Conservation (phyloP, 1,140 invertebrate species). For the Littorina saxatilis region DNA sequence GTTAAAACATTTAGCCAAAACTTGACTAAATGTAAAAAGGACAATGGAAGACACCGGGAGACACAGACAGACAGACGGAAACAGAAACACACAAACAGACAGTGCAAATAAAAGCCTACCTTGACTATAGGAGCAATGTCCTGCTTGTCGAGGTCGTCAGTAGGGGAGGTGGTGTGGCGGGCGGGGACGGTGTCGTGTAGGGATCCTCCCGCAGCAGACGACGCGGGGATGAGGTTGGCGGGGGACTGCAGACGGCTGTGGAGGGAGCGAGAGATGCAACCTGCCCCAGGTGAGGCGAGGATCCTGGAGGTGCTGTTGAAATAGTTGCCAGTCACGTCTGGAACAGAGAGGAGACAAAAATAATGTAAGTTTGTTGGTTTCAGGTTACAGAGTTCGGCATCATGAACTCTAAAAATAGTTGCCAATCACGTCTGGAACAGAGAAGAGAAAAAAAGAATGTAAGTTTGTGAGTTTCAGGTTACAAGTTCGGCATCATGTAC, state of each 20-base stretch:
- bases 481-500: too few species aligned
- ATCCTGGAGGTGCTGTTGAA: conserved; percentile 31
- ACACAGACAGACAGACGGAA: too few species aligned
- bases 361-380: too few species aligned
- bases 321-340: conserved; percentile 11
- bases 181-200: neutral
- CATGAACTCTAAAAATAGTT: conserved; percentile 28
- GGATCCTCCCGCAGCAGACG: neutral
- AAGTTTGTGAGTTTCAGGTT: too few species aligned
- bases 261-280: conserved; percentile 21
- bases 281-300: conserved; percentile 25
- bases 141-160: neutral
- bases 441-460: too few species aligned
- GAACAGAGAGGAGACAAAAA: too few species aligned
- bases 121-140: neutral
- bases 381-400: too few species aligned
- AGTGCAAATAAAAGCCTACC: too few species aligned
- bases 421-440: conserved; percentile 10
- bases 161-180: neutral
- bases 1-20: too few species aligned
- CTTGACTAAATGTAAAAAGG: too few species aligned
- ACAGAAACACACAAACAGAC: too few species aligned
- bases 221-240: neutral
- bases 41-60: too few species aligned
- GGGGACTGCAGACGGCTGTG: conserved; percentile 22